phyloP scores from a whole-genome alignment of 2,113 vertebrate species.

The Pseudorectes ferrugineus region DNA sequence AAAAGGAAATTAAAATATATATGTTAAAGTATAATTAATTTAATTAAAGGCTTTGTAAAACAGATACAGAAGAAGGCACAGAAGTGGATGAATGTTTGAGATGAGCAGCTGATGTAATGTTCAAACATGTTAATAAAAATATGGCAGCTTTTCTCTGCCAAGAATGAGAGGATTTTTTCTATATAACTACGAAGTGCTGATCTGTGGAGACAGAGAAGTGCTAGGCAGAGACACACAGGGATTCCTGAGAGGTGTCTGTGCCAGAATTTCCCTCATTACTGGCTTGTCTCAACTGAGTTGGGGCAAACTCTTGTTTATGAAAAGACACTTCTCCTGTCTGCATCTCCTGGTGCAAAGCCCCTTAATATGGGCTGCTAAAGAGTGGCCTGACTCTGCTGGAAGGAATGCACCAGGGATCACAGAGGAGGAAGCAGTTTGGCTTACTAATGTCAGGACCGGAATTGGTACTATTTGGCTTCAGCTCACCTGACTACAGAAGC shows the following conservation, averaged over 20 bases:
- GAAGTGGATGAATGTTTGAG: neutral
- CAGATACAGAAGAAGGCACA: neutral
- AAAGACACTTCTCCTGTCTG: neutral
- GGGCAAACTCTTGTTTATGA: neutral
- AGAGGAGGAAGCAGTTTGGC: neutral
- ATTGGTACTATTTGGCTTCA: neutral
- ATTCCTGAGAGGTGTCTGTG: neutral
- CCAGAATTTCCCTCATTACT: neutral
- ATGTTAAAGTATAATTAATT: conserved; percentile 6
- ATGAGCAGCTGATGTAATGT: conserved; percentile 39
- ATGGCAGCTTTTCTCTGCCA: neutral
- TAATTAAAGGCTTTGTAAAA: conserved; percentile 32
- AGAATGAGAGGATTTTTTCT: neutral
- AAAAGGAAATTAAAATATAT: conserved; percentile 20
- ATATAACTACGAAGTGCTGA: neutral
- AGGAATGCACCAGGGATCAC: neutral
- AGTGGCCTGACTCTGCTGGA: neutral
- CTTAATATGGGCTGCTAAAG: neutral
- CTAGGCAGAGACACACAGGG: neutral
- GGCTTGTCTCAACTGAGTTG: neutral
- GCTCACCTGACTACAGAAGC: neutral
- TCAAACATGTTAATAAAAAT: conserved; percentile 50
- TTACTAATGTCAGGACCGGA: neutral
- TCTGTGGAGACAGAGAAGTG: neutral
- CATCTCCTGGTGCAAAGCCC: neutral